Evolutionary conservation across 2,113 vertebrate genomes (phyloP), one percentile per base, ranked within the genome.

Genomic region (Hucho hucho): DNA sequence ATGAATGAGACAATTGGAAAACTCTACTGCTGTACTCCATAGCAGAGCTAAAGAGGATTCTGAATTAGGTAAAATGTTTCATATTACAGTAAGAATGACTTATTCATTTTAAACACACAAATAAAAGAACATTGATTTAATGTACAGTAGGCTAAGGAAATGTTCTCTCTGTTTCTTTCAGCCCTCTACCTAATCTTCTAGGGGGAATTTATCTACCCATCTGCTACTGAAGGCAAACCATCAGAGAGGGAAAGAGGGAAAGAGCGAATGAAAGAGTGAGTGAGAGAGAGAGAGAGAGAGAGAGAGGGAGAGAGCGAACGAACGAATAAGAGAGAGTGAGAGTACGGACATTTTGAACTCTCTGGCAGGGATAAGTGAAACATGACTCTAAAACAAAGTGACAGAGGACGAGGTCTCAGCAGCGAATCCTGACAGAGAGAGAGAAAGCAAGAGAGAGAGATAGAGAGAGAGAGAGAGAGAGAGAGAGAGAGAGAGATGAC

Each of bases 31-130:
- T 43, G 9, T 43, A 43, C 37, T 43, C 9, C 7, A 43, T 43
- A 12, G 37, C 37, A 43, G 37, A 43, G 37, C 37, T 43, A 43
- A 43, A 43, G 37, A 12, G 72, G 11, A 63, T 70, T 24, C 67
- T 69, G 75, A 72, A 84, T 84, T 82, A 88, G 84, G 84, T 77
- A 86, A 49, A 37, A 74, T 64, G 22, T 76, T 87, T 78, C 67
- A 84, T 83, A 76, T 76, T 74, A 28, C 18, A 84, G 66, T 43
- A 1, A 43, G 14, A 26, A 81, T 87, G 32, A 84, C 72, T 84
- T 82, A 83, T 87, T 81, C 28, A 88, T 79, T 1, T 14, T 12
- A 47, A 22, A 67, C 74, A 78, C 67, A 74, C 69, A 68, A 64
- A 64, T 47, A 49, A 6, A 73, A 28, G 68, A 24, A 64, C 24